These are phyloP conservation scores for Phocoena phocoena DNA, from an alignment of 2,113 vertebrate genomes.

Conservation along the genomic window DNA sequence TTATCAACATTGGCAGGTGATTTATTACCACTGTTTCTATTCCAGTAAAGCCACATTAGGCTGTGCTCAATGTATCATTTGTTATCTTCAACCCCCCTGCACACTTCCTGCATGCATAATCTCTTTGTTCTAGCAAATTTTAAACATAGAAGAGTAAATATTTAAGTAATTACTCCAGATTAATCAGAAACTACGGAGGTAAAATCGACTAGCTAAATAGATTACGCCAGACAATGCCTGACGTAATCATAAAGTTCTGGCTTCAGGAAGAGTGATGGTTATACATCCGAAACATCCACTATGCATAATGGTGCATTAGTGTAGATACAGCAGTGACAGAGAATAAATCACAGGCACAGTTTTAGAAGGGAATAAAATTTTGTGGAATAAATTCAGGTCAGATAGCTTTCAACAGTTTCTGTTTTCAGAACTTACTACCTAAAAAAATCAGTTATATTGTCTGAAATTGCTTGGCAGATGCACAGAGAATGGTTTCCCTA, in stretches of 20 bases:
- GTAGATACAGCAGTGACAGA: conserved; percentile 59
- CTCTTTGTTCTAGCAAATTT: conserved; percentile 69
- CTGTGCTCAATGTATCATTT: conserved; percentile 85
- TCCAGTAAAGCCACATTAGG: conserved; percentile 89
- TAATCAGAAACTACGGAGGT: conserved; percentile 72
- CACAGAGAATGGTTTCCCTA: conserved; percentile 13
- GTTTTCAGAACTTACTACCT: conserved; percentile 69
- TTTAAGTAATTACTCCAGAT: conserved; percentile 81
- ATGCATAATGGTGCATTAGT: conserved; percentile 72
- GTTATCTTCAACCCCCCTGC: conserved; percentile 83
- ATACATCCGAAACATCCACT: conserved; percentile 70
- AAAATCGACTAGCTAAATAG: conserved; percentile 71
- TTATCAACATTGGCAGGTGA: conserved; percentile 89
- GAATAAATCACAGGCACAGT: conserved; percentile 77
- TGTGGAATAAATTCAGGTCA: conserved; percentile 73
- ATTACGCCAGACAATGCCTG: conserved; percentile 74
- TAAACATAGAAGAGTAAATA: conserved; percentile 82
- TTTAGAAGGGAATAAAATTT: conserved; percentile 70
- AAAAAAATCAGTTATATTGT: conserved; percentile 64
- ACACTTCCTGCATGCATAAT: conserved; percentile 86
- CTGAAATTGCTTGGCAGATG: conserved; percentile 68
- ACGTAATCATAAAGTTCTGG: conserved; percentile 71
- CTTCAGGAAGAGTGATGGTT: conserved; percentile 72
- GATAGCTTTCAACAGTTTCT: conserved; percentile 64
- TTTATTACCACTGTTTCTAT: conserved; percentile 89